These are phyloP conservation scores for Colletes gigas DNA, from an alignment of 1,140 invertebrate species.

Conservation along the genomic window DNA sequence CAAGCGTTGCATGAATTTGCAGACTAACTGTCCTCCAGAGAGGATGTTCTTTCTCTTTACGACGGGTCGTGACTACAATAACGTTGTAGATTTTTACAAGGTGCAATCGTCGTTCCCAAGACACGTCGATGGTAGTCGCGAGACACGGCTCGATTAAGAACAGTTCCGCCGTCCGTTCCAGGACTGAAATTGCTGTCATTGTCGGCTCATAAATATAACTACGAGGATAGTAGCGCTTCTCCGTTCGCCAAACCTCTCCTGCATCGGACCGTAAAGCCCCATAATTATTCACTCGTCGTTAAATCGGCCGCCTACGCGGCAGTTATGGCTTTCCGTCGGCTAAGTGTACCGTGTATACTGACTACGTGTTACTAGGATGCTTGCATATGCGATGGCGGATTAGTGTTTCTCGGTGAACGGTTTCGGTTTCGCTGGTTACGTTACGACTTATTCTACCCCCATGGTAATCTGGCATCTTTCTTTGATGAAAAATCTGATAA, in stretches of 20 bases:
- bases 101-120: too few relatives aligned
- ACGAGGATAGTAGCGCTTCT: slow-evolving; percentile 55
- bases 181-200: slow-evolving; percentile 65
- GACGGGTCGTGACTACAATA: neutral
- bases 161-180: slow-evolving; percentile 57
- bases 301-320: slow-evolving; percentile 76
- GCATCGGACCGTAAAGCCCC: slow-evolving; percentile 76
- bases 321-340: slow-evolving; percentile 71
- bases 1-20: slow-evolving; percentile 11
- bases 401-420: slow-evolving; percentile 48
- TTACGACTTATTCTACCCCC: too few relatives aligned
- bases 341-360: slow-evolving; percentile 58
- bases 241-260: slow-evolving; percentile 65
- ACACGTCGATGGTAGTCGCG: too few relatives aligned
- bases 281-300: slow-evolving; percentile 80
- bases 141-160: slow-evolving; percentile 52
- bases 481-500: neutral
- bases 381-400: slow-evolving; percentile 58
- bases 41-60: neutral
- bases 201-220: slow-evolving; percentile 73
- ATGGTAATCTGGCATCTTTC: neutral
- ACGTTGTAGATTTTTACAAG: neutral
- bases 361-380: slow-evolving; percentile 63
- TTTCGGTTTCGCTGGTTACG: slow-evolving; percentile 8
- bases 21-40: neutral